Evolutionary conservation across 2,113 vertebrate species (phyloP), one percentile per base, ranked within the genome.

Genomic region (Cephalopterus ornatus): DNA sequence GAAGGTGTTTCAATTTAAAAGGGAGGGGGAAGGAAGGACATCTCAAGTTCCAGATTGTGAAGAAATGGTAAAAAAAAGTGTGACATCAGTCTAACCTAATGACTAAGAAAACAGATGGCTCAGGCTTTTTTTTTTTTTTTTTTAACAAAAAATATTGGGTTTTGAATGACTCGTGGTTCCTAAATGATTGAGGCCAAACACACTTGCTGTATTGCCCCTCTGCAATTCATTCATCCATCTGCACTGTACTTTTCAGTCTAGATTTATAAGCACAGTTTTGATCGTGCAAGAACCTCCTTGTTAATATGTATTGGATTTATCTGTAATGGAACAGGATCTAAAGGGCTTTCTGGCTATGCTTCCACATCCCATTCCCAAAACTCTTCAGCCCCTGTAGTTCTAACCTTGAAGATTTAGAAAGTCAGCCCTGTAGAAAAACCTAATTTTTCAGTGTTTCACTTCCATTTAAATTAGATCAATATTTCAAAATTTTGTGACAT

Each of bases 131-230:
- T 9, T n/a, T 15, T 14, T 8, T 33, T 27, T 35, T 16, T 61
- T 65, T 12, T 4, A 70, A 23, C 8, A 10, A 55, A 62, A 62
- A 6, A 12, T 15, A 30, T 81, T 17, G 0, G 42, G 78, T 73
- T 26, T 61, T 32, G 3, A 16, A 11, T 49, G 49, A 50, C 9
- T 84, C 0, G 0, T 61, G 13, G 8, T 59, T 78, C 67, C 32
- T 49, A 30, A 85, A 53, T 26, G 14, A 53, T 10, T 76, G 58
- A 80, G 13, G 32, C 5, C 39, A 58, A 13, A 59, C 41, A 18
- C 11, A 65, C 44, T 26, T 82, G 15, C 14, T 85, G 13, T 61
- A 46, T 70, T 73, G 24, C 7, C 6, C 14, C 16, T 83, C 18
- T 53, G 24, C 7, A 33, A 55, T 92, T 58, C 32, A 22, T 58